These are phyloP conservation scores for Panurus biarmicus DNA, from an alignment of 2,113 vertebrate species.

Conservation along the genomic window DNA sequence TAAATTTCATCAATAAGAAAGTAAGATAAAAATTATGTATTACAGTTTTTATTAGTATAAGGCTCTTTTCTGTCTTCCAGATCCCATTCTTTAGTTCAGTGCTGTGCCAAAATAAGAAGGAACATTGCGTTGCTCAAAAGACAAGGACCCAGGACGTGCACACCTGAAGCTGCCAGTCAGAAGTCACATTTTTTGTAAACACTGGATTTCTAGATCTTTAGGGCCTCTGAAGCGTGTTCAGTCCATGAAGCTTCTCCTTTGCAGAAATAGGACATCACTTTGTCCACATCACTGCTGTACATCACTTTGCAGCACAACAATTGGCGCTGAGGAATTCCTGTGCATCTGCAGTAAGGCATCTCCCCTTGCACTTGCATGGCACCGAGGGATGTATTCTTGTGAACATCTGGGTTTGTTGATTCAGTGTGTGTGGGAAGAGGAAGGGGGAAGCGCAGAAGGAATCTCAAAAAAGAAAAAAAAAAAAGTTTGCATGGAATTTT, in stretches of 20 bases:
- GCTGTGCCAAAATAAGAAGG: neutral
- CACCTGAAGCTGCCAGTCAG: neutral
- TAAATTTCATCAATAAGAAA: neutral
- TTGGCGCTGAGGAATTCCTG: neutral
- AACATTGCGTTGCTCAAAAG: neutral
- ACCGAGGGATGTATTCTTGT: accelerated
- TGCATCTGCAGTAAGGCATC: neutral
- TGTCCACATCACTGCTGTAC: neutral
- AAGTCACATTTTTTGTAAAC: neutral
- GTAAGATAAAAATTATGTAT: neutral
- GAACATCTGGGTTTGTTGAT: slow-evolving; percentile 32
- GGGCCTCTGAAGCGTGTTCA: neutral
- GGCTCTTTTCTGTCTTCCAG: neutral
- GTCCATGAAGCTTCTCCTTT: neutral
- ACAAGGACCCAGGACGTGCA: neutral
- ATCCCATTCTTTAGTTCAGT: neutral
- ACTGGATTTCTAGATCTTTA: neutral
- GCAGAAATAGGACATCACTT: neutral
- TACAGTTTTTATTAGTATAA: neutral
- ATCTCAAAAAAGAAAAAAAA: neutral
- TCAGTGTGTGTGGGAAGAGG: neutral
- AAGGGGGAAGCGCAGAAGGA: neutral
- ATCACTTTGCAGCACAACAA: neutral
- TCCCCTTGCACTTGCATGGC: neutral
- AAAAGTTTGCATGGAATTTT: neutral